These are phyloP conservation scores for Heliconius hermathena DNA, from an alignment of 1,140 invertebrate genomes.

Conservation along the genomic window DNA sequence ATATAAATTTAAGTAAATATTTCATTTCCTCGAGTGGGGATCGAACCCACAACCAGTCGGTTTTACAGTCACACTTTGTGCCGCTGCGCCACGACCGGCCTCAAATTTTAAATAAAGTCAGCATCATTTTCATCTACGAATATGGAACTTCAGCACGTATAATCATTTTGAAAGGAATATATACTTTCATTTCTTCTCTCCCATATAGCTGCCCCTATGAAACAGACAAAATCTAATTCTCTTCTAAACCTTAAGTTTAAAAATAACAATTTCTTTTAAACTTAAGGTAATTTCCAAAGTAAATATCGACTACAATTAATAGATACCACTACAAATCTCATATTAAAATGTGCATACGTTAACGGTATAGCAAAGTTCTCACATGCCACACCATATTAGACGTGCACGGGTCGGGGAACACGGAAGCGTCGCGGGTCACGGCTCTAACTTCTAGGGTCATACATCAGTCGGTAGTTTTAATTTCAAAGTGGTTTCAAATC, in stretches of 20 bases:
- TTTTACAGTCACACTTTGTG: too few species aligned
- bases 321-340: conserved; percentile 13
- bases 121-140: neutral
- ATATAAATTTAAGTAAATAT: too few species aligned
- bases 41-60: too few species aligned
- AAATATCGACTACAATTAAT: conserved; percentile 5
- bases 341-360: conserved; percentile 14
- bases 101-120: too few species aligned
- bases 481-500: neutral
- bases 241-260: too few species aligned
- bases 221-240: neutral
- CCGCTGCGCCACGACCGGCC: too few species aligned
- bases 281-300: neutral
- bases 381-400: conserved; percentile 13
- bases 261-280: neutral
- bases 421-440: conserved; percentile 20
- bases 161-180: too few species aligned
- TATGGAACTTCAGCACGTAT: neutral
- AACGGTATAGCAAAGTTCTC: conserved; percentile 18
- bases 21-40: too few species aligned
- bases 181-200: too few species aligned
- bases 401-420: conserved; percentile 18
- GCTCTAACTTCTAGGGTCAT: conserved; percentile 15
- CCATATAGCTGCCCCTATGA: neutral
- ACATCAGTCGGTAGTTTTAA: neutral